Evolutionary conservation across 1,140 invertebrate genomes (phyloP).

Genomic region (Cydia splendana): DNA sequence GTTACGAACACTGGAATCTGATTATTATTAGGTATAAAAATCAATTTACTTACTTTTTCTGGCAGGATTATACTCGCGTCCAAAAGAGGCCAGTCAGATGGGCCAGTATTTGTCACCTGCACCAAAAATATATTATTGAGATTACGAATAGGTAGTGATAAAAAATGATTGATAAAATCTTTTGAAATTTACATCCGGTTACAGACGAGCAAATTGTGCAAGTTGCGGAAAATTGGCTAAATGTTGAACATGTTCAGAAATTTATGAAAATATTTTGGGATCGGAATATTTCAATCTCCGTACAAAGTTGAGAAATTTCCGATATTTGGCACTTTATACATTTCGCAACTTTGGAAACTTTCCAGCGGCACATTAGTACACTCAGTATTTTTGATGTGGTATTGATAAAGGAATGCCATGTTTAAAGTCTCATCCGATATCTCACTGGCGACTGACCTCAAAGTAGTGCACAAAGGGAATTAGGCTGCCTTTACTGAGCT

Average conservation of each 20-base stretch:
- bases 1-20: too few species aligned
- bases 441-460: constrained; percentile 49
- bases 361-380: not conserved
- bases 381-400: not conserved
- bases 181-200: too few species aligned
- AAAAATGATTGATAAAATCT: too few species aligned
- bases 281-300: too few species aligned
- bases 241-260: too few species aligned
- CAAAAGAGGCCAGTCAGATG: constrained; percentile 17
- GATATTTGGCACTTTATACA: too few species aligned
- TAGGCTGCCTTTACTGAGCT: constrained; percentile 44
- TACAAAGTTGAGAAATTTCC: too few species aligned
- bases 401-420: not conserved
- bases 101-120: constrained; percentile 18
- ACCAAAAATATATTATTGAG: too few species aligned
- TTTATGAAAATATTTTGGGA: too few species aligned
- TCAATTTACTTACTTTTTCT: not conserved
- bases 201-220: too few species aligned
- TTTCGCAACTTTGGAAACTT: not conserved
- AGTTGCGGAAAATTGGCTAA: too few species aligned
- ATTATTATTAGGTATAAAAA: not conserved
- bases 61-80: constrained; percentile 2
- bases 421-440: not conserved
- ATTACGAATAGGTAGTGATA: too few species aligned
- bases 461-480: constrained; percentile 60